phyloP scores from a whole-genome alignment of 1,140 invertebrate genomes.

The Adoxophyes honmai region DNA sequence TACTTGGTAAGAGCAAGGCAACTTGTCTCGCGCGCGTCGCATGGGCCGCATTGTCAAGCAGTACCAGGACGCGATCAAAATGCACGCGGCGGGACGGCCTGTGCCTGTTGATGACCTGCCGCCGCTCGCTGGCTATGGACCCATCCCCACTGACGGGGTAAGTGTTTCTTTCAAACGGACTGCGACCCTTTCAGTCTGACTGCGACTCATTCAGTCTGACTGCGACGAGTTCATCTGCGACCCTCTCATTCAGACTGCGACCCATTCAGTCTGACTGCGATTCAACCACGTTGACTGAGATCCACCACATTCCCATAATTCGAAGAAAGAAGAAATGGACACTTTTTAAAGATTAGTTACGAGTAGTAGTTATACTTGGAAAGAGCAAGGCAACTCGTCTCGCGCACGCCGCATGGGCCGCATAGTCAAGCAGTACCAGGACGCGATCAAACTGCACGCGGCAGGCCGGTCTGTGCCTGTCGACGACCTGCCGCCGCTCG shows the following conservation, averaged over 20 bases:
- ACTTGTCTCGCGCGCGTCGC: constrained; percentile 90
- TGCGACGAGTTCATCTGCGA: no score
- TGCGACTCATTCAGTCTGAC: no score
- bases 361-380: no score
- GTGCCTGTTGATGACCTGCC: constrained; percentile 91
- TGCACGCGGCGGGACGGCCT: constrained; percentile 85
- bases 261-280: no score
- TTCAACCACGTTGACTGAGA: no score
- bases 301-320: no score
- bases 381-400: constrained; percentile 86
- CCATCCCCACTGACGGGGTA: constrained; percentile 61
- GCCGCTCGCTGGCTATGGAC: constrained; percentile 88
- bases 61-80: constrained; percentile 93
- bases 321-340: no score
- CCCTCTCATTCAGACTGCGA: no score
- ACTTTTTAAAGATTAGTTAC: no score
- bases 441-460: constrained; percentile 89
- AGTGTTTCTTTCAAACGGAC: constrained; percentile 20
- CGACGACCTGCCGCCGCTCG: constrained; percentile 94
- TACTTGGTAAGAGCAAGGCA: constrained; percentile 86
- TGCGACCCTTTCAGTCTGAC: no score
- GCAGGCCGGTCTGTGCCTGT: constrained; percentile 86
- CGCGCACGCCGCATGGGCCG: constrained; percentile 93
- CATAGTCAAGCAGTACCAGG: constrained; percentile 96
- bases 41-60: constrained; percentile 96